Conservation (phyloP, 2,888 invertebrate species). For the Biston stratarius region DNA sequence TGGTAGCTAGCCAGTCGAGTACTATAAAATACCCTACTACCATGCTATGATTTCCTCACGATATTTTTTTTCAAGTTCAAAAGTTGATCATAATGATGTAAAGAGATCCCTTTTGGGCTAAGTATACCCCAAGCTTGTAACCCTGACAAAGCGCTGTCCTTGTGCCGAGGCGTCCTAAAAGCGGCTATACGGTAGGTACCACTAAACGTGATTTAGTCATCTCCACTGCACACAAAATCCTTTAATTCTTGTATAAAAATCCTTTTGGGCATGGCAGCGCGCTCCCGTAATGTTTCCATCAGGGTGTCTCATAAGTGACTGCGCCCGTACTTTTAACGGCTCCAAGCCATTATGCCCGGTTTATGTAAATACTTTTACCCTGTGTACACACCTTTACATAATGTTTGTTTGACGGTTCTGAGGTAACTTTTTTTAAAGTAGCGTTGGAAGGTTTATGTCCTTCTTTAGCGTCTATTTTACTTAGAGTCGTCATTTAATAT, state of each 20-base stretch:
- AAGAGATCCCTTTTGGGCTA: too few species aligned
- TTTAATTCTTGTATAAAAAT: slow-evolving; percentile 21
- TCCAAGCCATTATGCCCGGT: slow-evolving; percentile 63
- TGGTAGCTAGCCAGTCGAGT: too few species aligned
- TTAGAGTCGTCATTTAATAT: background rate
- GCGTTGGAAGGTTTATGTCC: slow-evolving; percentile 8
- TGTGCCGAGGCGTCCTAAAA: too few species aligned
- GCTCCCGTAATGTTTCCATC: slow-evolving; percentile 34
- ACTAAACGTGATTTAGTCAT: background rate
- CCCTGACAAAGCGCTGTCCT: too few species aligned
- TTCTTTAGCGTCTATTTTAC: slow-evolving; percentile 15
- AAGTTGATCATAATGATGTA: too few species aligned
- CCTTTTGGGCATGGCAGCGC: slow-evolving; percentile 21
- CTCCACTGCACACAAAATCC: slow-evolving; percentile 5
- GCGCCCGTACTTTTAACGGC: slow-evolving; percentile 57
- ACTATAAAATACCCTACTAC: too few species aligned
- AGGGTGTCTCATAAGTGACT: slow-evolving; percentile 38
- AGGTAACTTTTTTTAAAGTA: slow-evolving; percentile 27
- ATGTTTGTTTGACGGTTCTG: slow-evolving; percentile 51
- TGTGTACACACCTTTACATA: slow-evolving; percentile 60
- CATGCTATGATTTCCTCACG: too few species aligned
- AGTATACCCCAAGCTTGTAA: too few species aligned
- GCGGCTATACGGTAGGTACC: background rate
- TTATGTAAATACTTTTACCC: slow-evolving; percentile 72
- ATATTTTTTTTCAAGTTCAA: too few species aligned